Evolutionary conservation across 2,888 invertebrate species (phyloP), one percentile per base, ranked within the genome.

Genomic region (Melanostoma mellinum): DNA sequence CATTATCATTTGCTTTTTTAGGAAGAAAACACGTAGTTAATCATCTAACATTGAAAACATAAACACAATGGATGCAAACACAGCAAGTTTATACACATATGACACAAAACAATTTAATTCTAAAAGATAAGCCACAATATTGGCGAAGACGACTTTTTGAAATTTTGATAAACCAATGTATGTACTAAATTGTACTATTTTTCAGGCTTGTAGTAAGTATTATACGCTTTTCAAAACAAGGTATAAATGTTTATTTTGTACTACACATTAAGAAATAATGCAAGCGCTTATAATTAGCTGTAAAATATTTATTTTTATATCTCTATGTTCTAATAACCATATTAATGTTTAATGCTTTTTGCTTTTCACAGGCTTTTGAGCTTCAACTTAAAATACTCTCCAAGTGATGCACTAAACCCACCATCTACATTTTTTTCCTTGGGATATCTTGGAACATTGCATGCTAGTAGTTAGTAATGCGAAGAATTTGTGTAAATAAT

Each of bases 171-270:
- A 71, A 74, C 68, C 73, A 69, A n/a, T 60, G 33, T 44, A 10
- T 74, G 40, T 77, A 69, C 44, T 69, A 86, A 78, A 87, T 44
- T 79, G 48, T 71, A 75, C 74, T 58, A 58, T 55, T 75, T 73
- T 87, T 89, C 90, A 89, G 90, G 89, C 89, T 89, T 89, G 89
- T 89, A 89, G 87, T 89, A 87, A 87, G 87, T 87, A 87, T 87
- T 85, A 81, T 85, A 81, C 79, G 85, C 76, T 85, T 84, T 78
- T 69, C 50, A 61, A 44, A 55, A 63, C 30, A 42, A 58, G 20
- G 33, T 44, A 6, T 71, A 61, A 58, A 69, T 50, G 30, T 60
- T 50, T 63, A 65, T 48, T 44, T 20, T 63, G 9, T 53, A 67
- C 65, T 65, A 65, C 52, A 20, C 20, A 20, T 20, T 20, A 20